A percentile compares a stretch with the other conserved stretches of the same genome.
These are phyloP conservation scores for Imbricaverruca yamaguchii DNA, from an alignment of 2,888 invertebrate genomes.

Conservation along the genomic window DNA sequence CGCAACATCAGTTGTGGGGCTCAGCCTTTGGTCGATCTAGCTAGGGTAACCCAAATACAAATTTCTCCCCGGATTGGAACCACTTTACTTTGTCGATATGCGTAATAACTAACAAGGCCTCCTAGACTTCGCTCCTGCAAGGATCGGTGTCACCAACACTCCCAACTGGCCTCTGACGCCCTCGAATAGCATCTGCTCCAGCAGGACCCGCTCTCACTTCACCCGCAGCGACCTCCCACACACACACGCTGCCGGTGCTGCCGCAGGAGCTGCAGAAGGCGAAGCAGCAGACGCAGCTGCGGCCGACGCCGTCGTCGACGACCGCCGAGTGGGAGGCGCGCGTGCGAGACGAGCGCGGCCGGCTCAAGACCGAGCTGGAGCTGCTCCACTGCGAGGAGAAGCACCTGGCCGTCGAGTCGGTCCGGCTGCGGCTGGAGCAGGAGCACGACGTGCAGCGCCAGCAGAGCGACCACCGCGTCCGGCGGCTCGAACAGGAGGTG, in stretches of 20 bases:
- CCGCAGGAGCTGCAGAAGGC: neutral
- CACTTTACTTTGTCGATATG: no score
- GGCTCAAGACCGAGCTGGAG: conserved; percentile 55
- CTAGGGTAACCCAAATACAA: no score
- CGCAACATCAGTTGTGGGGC: no score
- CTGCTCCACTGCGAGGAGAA: conserved; percentile 55
- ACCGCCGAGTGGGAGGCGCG: conserved; percentile 56
- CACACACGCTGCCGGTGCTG: neutral
- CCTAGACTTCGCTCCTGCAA: no score
- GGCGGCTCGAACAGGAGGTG: conserved; percentile 50
- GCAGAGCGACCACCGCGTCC: conserved; percentile 48
- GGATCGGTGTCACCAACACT: no score
- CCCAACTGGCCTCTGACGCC: no score
- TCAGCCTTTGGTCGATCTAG: no score
- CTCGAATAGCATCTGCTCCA: no score
- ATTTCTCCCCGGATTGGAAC: no score
- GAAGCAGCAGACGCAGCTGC: neutral
- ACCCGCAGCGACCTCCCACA: no score
- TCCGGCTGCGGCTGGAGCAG: conserved; percentile 51
- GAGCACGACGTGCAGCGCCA: conserved; percentile 50
- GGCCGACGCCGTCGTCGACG: neutral
- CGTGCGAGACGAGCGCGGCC: conserved; percentile 53
- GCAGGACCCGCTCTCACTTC: no score
- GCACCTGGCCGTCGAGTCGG: conserved; percentile 49
- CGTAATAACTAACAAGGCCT: no score